Evolutionary conservation across 2,797 vertebrate species (phyloP), one percentile per base, ranked within the genome.

Genomic region (Pelobates cultripes): DNA sequence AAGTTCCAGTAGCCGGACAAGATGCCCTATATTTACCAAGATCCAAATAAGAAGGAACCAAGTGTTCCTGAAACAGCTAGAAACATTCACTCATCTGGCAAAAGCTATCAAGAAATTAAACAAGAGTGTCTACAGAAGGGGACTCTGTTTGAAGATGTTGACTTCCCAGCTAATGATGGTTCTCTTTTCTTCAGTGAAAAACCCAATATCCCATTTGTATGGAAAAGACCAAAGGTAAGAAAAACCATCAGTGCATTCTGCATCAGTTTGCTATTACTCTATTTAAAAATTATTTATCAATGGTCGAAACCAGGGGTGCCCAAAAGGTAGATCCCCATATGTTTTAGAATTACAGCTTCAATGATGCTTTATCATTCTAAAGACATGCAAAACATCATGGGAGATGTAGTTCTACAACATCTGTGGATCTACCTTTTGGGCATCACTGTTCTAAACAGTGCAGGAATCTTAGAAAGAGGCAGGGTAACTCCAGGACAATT

Each of bases 141-240:
- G 0, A 73, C 87, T 28, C 91, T 99, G 86, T 99, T 98, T 0
- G 95, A 98, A 88, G 97, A 98, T 42, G 82, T 88, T 0, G 97
- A 99, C 87, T 99, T 99, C 84, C 96, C 96, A 0, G 95, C 97
- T 14, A 43, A 2, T 0, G 92, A 89, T 44, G 81, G 91, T 0
- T 96, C 97, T 0, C 95, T 99, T 40, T 98, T 95, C 94, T 98
- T 86, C 92, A 97, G 94, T 3, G 87, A 98, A 88, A 94, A 88
- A 0, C 93, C 95, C 0, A 93, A 93, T 0, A 72, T 97, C 51
- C 86, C 93, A 43, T 95, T 98, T 41, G 77, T 96, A 70, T 99
- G 98, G 97, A 99, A 96, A 88, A 92, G 97, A 73, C 97, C 97
- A 0, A 85, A 87, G 93, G 97, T 98, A 90, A 84, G 96, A 55